Percentiles rank a stretch among this genome's conserved stretches.
Evolutionary conservation across 2,797 vertebrate genomes (phyloP).

Genomic region (Sternotherus odoratus): DNA sequence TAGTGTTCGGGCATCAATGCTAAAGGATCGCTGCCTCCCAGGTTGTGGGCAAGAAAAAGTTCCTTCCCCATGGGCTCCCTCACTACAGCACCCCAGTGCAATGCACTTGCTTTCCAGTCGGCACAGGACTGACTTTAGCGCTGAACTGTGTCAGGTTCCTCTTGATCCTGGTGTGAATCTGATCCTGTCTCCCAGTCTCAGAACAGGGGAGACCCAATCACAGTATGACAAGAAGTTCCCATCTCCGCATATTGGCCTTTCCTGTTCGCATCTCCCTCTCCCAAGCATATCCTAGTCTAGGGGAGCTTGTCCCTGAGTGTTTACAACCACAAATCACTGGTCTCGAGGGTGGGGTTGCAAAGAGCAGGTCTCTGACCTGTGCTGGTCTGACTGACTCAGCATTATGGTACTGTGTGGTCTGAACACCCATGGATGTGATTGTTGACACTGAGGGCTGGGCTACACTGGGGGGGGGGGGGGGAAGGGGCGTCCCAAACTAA

Average conservation of each 20-base stretch:
- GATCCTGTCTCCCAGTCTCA: background rate
- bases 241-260: background rate
- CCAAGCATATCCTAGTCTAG: background rate
- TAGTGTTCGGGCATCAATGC: background rate
- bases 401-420: background rate
- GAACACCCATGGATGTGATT: background rate
- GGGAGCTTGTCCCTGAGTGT: background rate
- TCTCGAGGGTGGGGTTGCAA: background rate
- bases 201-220: background rate
- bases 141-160: background rate
- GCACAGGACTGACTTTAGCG: background rate
- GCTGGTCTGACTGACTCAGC: background rate
- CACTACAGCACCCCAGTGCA: background rate
- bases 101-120: background rate
- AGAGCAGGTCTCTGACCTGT: background rate
- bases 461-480: too few relatives aligned
- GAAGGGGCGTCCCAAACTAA: too few relatives aligned
- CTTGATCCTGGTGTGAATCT: background rate
- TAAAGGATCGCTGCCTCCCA: background rate
- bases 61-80: background rate
- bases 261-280: background rate
- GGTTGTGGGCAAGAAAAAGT: background rate
- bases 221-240: background rate
- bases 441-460: background rate
- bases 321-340: background rate